Evolutionary conservation across 2,113 vertebrate genomes (phyloP), one percentile per base, ranked within the genome.

Genomic region (Sturnira hondurensis): DNA sequence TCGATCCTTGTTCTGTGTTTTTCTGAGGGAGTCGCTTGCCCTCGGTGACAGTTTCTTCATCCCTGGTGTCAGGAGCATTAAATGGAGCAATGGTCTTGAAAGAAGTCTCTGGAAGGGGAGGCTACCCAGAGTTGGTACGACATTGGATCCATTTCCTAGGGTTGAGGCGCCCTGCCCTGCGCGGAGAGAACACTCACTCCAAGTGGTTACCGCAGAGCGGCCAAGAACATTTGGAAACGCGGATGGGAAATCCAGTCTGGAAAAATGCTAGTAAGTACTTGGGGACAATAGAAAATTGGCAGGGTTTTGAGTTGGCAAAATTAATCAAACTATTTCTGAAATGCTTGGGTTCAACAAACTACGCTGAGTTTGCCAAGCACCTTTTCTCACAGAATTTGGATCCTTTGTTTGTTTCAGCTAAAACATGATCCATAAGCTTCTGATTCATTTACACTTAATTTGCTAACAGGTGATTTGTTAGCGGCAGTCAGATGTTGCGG

Each of bases 281-380:
- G 67, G 70, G 94, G 92, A 92, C 38, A 86, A 73, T 19, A 90
- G 87, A 73, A 88, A 63, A 58, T 88, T 98, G 96, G 96, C 96
- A 93, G 93, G 11, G 33, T 9, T 90, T 78, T 24, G 36, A 81
- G 86, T 33, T 96, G 96, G 96, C 97, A 96, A 87, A 93, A 95
- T 88, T 56, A 94, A 95, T 94, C 76, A 63, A 94, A 93, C 86
- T 97, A 45, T 95, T 96, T 97, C 96, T 95, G 89, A 85, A 95
- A 96, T 41, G 70, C 94, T 97, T 87, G 89, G 70, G 83, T 90
- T 96, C 96, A 97, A 85, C 93, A 92, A 87, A 94, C 50, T 20
- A 19, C 33, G 71, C 83, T 52, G 71, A 82, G 61, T 73, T 86
- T 92, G 92, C 96, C 95, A 93, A 87, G 38, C 10, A 90, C 96